phyloP scores from a whole-genome alignment of 2,113 vertebrate genomes.

The Vulpes vulpes region DNA sequence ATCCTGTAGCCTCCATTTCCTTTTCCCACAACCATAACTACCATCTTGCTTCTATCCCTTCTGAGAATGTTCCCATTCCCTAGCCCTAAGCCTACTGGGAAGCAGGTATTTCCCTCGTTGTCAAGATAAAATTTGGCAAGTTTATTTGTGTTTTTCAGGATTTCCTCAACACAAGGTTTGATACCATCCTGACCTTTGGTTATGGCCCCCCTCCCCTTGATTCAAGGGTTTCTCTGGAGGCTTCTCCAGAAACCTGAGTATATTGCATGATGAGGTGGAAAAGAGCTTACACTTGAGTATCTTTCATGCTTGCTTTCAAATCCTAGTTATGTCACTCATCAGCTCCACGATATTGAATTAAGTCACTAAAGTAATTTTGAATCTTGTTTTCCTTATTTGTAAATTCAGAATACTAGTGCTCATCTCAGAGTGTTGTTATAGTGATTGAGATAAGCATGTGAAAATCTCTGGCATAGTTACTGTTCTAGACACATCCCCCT shows the following conservation, averaged over 20 bases:
- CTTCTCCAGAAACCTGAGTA: constrained; percentile 14
- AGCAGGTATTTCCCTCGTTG: background rate
- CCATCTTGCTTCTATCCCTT: background rate
- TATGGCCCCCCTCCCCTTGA: background rate
- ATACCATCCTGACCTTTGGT: background rate
- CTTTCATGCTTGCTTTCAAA: background rate
- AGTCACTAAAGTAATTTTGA: background rate
- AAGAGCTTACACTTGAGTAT: background rate
- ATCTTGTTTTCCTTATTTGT: constrained; percentile 48
- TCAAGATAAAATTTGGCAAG: constrained; percentile 9
- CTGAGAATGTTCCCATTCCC: background rate
- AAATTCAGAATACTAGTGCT: constrained; percentile 40
- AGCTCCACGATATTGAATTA: background rate
- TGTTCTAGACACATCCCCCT: background rate
- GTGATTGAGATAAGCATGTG: background rate
- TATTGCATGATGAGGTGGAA: background rate
- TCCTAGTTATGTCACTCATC: background rate
- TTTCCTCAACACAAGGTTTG: background rate
- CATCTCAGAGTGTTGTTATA: background rate
- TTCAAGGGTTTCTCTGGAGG: constrained; percentile 4
- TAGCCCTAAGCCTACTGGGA: background rate
- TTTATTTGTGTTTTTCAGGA: constrained; percentile 30
- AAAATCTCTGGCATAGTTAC: background rate
- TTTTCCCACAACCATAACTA: background rate
- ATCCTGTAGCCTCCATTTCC: background rate